Conservation (phyloP, 2,113 vertebrate species). For the Phaethon lepturus region DNA sequence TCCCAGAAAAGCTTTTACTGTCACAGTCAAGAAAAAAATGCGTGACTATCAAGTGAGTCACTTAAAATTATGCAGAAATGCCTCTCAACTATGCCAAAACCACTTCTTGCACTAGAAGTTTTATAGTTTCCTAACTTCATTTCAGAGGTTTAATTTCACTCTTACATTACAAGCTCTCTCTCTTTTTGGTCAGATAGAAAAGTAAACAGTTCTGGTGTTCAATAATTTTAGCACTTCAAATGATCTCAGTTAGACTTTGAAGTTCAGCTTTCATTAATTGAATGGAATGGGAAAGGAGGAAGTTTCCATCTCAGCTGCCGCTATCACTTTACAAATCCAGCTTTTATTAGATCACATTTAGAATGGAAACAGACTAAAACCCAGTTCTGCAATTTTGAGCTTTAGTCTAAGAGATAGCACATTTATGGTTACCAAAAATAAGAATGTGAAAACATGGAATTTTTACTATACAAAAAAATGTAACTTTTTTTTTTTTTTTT, state of each 20-base stretch:
- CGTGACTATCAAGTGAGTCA: not conserved
- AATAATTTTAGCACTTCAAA: conserved; percentile 67
- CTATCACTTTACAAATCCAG: not conserved
- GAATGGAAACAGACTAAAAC: not conserved
- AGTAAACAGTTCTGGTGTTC: conserved; percentile 36
- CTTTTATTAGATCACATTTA: not conserved
- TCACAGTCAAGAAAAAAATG: not conserved
- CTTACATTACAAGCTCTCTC: not conserved
- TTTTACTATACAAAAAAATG: not conserved
- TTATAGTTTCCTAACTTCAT: not conserved
- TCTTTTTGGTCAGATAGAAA: not conserved
- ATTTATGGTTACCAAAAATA: not conserved
- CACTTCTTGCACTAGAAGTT: not conserved
- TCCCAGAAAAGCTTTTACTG: not conserved
- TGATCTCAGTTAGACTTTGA: conserved; percentile 47
- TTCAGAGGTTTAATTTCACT: conserved; percentile 13
- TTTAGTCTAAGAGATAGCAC: not conserved
- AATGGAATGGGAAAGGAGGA: conserved; percentile 24
- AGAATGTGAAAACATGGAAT: not conserved
- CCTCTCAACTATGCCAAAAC: not conserved
- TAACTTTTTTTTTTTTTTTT: too few species aligned
- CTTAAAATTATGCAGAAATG: not conserved
- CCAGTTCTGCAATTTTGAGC: not conserved
- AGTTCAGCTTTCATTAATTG: conserved; percentile 50
- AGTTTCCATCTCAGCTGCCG: not conserved